A percentile compares a stretch with the other conserved stretches of the same genome.
Evolutionary conservation across 1,140 invertebrate species (phyloP).

Genomic region (Augochlora pura): DNA sequence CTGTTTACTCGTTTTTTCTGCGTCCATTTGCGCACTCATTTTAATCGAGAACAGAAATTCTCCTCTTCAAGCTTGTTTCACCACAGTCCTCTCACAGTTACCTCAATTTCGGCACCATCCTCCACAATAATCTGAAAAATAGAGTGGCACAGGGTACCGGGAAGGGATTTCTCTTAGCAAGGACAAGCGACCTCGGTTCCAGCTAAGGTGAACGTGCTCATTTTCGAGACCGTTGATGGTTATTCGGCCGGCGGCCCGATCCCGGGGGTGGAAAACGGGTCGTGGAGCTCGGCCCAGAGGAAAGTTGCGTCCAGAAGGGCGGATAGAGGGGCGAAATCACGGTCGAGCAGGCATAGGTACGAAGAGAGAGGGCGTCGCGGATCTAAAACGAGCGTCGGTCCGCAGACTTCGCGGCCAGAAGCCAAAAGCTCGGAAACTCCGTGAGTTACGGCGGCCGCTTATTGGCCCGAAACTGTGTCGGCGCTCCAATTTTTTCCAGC

Average conservation of each 20-base stretch:
- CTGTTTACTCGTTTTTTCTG: too few relatives aligned
- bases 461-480: constrained; percentile 34
- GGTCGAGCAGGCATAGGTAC: constrained; percentile 34
- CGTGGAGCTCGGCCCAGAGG: not conserved
- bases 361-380: not conserved
- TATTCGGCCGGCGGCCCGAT: not conserved
- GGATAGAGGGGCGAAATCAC: not conserved
- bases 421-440: constrained; percentile 34
- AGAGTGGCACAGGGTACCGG: too few relatives aligned
- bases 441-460: constrained; percentile 26
- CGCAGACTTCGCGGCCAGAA: constrained; percentile 1
- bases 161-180: too few relatives aligned
- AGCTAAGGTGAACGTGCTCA: not conserved
- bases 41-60: too few relatives aligned
- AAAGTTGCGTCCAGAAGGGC: not conserved
- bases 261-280: not conserved
- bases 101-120: too few relatives aligned
- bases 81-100: too few relatives aligned
- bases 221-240: not conserved
- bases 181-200: too few relatives aligned
- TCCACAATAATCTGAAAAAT: too few relatives aligned
- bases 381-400: not conserved
- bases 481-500: constrained; percentile 27
- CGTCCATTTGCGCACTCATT: too few relatives aligned
- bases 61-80: too few relatives aligned